Base-by-base conservation (phyloP, 2,888 invertebrate genomes). In the Galeruca laticollis region DNA sequence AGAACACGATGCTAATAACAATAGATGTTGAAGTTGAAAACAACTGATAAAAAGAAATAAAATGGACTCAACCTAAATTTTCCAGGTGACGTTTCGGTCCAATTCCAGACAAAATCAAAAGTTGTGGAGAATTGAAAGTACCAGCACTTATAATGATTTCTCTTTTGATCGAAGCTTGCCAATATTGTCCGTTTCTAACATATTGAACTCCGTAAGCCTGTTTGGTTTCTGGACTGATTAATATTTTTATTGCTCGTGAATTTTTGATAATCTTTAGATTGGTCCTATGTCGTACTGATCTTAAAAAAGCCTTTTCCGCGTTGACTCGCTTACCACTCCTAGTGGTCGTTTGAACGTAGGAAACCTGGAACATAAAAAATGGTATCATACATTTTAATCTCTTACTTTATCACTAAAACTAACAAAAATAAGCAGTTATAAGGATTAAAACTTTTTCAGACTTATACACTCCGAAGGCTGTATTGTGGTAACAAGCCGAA, bases 71-170 rank as follows among this genome's bases (percentile, higher is more conserved):
- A 70, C 74, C 84, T 31, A 87, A 77, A 64, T 89, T 85, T 71
- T 88, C 80, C 60, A 92, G 81, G 74, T 92, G 90, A 2, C 88
- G 83, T 76, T 83, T 87, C 1, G 92, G 92, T 0, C 92, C 92
- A 11, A 92, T 83, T 1, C 82, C 82, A 6, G 95, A 95, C 5
- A 98, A 84, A 94, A 97, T 94, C 10, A 98, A 87, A 2, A 98
- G 83, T 83, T 98, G 97, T 0, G 97, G 96, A 0, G 95, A 93
- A 79, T 94, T 94, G 73, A 98, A 92, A 1, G 96, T 90, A 0
- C 97, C 97, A 1, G 94, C 95, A 13, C 94, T 92, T 15, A 97
- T 80, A 64, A 97, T 93, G 0, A 98, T 92, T 86, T 96, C 96
- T 82, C 92, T 94, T 2, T 88, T 88, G 0, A 92, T 94, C 56